Percentiles rank a stretch among this genome's conserved stretches.
Evolutionary conservation across 2,113 vertebrate species (phyloP).

Genomic region (Setophaga coronata): DNA sequence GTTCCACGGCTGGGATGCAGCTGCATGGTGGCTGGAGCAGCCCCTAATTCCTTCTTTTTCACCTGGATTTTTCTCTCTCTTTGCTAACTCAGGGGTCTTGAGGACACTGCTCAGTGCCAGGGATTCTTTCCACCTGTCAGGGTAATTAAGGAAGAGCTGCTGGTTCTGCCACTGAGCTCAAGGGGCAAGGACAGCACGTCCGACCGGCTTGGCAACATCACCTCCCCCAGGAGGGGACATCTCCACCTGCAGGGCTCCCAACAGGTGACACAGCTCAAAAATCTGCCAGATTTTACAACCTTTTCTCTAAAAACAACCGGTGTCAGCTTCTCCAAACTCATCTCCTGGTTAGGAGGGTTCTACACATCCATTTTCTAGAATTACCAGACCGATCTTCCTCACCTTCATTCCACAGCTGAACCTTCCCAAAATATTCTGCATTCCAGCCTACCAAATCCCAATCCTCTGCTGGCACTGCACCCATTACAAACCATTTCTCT

Average conservation of each 20-base stretch:
- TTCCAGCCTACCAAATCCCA: not conserved
- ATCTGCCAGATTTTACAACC: not conserved
- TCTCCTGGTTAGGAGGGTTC: not conserved
- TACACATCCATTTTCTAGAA: rapidly evolving
- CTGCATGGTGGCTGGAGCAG: not conserved
- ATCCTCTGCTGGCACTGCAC: not conserved
- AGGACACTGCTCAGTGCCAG: not conserved
- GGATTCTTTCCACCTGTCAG: not conserved
- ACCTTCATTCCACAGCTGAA: not conserved
- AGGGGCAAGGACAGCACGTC: not conserved
- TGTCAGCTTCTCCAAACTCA: rapidly evolving
- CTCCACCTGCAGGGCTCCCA: rapidly evolving
- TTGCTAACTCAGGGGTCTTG: not conserved
- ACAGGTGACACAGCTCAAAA: not conserved
- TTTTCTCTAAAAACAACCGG: not conserved
- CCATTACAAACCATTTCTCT: not conserved
- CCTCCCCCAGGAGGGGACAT: not conserved
- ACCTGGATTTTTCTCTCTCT: not conserved
- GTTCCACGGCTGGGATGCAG: rapidly evolving
- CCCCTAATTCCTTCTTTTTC: not conserved
- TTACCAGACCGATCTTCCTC: not conserved
- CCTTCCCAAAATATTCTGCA: not conserved
- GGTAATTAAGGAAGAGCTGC: not conserved
- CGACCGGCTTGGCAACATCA: not conserved
- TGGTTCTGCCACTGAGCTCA: not conserved